Evolutionary conservation across 2,113 vertebrate species (phyloP), one percentile per base, ranked within the genome.

Genomic region (Emberiza fucata): DNA sequence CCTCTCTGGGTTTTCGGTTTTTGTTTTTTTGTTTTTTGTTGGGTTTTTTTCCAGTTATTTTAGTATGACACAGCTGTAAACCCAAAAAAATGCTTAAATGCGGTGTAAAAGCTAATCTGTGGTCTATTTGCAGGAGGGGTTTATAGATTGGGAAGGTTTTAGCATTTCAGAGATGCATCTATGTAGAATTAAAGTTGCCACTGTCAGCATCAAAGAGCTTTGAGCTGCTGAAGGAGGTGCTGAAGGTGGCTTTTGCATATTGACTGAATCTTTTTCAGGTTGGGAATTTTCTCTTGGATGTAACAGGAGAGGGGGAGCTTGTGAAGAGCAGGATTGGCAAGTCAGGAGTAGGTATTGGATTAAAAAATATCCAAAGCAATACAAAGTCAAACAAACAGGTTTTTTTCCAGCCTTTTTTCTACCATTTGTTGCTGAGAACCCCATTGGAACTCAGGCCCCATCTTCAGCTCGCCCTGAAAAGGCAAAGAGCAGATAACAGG

Each of bases 161-260:
- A 71, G 68, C 27, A 66, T 80, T 94, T 90, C 75, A 93, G 89
- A 80, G 70, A 37, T 85, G 42, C 20, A 23, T 85, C 79, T 86
- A 0, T 54, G 22, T 83, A 72, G 91, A 85, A 85, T 65, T 79
- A 54, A 94, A 91, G 53, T 82, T 92, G 35, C 81, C 1, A 7
- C 33, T 85, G 63, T 91, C 84, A 91, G 71, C 93, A 94, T 87
- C 71, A 93, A 92, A 92, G 87, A n/a, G 87, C 78, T 96, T 87
- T 95, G 95, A 92, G 88, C 63, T 81, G 71, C 79, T 88, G 71
- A 53, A 72, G 66, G 86, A 59, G 86, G 47, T 73, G 86, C 75
- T 86, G 90, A 81, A 93, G 71, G 82, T 88, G 81, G 76, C 81
- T 89, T 93, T 91, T 86, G 64, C 40, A 29, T 95, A 90, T 91